Conservation (phyloP, 1,140 invertebrate species). For the Eriocheir sinensis region DNA sequence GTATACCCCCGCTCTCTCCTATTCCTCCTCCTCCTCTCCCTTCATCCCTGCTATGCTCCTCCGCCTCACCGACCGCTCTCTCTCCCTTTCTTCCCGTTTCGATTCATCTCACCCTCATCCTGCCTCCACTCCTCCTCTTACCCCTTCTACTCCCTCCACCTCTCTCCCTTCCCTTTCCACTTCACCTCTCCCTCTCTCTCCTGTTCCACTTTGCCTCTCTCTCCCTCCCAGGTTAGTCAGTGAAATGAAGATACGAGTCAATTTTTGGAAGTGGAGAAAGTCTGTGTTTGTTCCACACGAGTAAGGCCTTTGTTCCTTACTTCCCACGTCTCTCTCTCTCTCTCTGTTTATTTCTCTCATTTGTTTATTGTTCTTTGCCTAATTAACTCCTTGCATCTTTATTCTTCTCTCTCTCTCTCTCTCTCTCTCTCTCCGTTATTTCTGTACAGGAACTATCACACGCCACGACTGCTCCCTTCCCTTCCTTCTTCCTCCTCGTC, state of each 20-base stretch:
- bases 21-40: too few relatives aligned
- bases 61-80: too few relatives aligned
- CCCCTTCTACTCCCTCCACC: background rate
- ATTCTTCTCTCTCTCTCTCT: slow-evolving; percentile 18
- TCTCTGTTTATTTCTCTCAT: background rate
- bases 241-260: background rate
- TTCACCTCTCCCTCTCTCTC: background rate
- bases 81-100: too few relatives aligned
- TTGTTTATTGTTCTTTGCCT: too few relatives aligned
- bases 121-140: background rate
- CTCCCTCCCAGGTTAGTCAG: background rate
- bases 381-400: too few relatives aligned
- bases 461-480: background rate
- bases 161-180: background rate
- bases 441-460: background rate
- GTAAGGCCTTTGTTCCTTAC: slow-evolving; percentile 15
- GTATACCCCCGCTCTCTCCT: too few relatives aligned
- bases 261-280: background rate
- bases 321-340: slow-evolving; percentile 7
- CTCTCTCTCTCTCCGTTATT: background rate
- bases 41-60: too few relatives aligned
- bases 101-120: too few relatives aligned
- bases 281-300: background rate
- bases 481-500: background rate
- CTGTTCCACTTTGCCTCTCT: too few relatives aligned